These are phyloP conservation scores for Chiloscyllium plagiosum DNA, from an alignment of 2,113 vertebrate species.

Conservation along the genomic window DNA sequence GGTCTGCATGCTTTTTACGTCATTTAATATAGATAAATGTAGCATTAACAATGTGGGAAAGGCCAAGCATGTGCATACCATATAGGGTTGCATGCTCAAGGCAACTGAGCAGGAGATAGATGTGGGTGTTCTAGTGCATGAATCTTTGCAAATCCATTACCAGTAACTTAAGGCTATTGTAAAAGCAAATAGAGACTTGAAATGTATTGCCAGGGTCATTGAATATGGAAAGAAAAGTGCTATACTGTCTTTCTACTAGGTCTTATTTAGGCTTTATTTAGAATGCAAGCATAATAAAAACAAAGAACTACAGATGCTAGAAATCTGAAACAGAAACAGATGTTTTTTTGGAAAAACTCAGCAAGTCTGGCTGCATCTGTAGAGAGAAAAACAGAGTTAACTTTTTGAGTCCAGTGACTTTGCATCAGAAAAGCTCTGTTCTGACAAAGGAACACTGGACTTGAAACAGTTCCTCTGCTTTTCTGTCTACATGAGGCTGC, in stretches of 20 bases:
- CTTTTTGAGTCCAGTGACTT: no score
- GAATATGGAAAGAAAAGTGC: background rate
- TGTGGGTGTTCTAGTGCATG: background rate
- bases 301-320: no score
- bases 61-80: background rate
- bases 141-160: background rate
- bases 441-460: no score
- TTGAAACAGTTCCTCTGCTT: no score
- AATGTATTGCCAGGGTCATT: background rate
- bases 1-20: background rate
- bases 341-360: no score
- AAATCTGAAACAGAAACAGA: no score
- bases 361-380: no score
- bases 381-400: no score
- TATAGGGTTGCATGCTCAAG: background rate
- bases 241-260: background rate
- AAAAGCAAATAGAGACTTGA: background rate
- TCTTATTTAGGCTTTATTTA: background rate
- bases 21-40: conserved; percentile 5
- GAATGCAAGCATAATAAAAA: background rate
- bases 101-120: background rate
- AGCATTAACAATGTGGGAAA: background rate
- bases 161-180: background rate
- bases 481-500: no score
- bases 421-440: no score